Conservation (phyloP, 2,113 vertebrate species). For the Nipponia nippon region DNA sequence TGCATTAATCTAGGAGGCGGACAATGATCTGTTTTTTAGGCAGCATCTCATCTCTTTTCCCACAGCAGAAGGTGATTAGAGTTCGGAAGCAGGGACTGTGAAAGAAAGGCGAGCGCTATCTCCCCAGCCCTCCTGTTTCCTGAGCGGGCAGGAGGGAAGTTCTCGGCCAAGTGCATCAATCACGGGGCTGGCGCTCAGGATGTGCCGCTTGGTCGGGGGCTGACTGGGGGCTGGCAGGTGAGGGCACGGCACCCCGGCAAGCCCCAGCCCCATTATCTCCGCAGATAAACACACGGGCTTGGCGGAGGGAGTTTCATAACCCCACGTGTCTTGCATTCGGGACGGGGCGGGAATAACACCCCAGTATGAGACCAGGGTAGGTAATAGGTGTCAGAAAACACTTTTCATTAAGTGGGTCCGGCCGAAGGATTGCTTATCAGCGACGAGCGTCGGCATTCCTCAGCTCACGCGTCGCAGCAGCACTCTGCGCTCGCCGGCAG, state of each 20-base stretch:
- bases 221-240: slow-evolving; percentile 79
- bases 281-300: slow-evolving; percentile 42
- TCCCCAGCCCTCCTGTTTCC: slow-evolving; percentile 88
- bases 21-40: slow-evolving; percentile 99
- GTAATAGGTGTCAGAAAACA: background rate
- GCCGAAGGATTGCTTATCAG: background rate
- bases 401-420: background rate
- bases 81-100: slow-evolving; percentile 83
- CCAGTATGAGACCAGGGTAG: background rate
- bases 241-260: slow-evolving; percentile 62
- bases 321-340: background rate
- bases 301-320: background rate
- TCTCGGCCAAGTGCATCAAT: slow-evolving; percentile 89
- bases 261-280: slow-evolving; percentile 59
- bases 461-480: background rate
- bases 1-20: slow-evolving; percentile 99
- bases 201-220: slow-evolving; percentile 60
- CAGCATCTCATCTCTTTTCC: slow-evolving; percentile 98
- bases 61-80: slow-evolving; percentile 99
- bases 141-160: slow-evolving; percentile 81
- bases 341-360: background rate
- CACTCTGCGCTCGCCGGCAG: background rate
- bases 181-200: slow-evolving; percentile 77
- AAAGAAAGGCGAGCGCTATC: slow-evolving; percentile 88
- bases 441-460: rapidly evolving